Base-by-base conservation (phyloP, 2,113 vertebrate genomes). In the Epinephelus moara region DNA sequence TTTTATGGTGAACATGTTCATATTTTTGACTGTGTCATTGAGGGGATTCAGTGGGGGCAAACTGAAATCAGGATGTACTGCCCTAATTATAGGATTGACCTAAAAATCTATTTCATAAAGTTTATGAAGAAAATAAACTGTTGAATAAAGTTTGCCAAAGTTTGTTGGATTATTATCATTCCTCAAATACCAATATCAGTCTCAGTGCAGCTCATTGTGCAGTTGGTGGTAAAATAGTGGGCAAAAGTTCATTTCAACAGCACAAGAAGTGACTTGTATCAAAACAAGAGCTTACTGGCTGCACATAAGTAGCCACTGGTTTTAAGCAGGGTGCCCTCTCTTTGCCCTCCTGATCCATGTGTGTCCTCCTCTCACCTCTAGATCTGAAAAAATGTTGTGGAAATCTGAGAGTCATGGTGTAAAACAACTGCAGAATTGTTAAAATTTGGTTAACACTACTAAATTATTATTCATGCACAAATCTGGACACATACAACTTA, bases 391-490 rank as follows among this genome's bases (percentile, higher is more conserved):
- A 25, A 40, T 67, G 60, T 33, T 42, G 8, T 8, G 0, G 45
- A 89, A 68, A 87, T 21, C 56, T 60, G 10, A 70, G 30, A 50
- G 23, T 7, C 40, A 13, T 49, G 33, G 10, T 42, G 33, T 19
- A 10, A 11, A 73, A n/a, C 68, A 63, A 75, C 6, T 23, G 21
- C 64, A 64, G 8, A 57, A 56, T 27, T 47, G n/a, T n/a, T 5
- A n/a, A 64, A 40, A 17, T 50, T 60, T 63, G 57, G 33, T 5
- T 52, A 56, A 42, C 3, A 45, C 9, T n/a, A 13, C 13, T 40
- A 75, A 69, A 73, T 60, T 6, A 78, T 88, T 25, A 84, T 83
- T 91, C 45, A 80, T 81, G 56, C 52, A 85, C 75, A 49, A 72
- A 45, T 17, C 5, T 53, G 27, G 49, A n/a, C 45, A 33, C 64